These are phyloP conservation scores for Gymnopithys bicolor DNA, from an alignment of 2,797 vertebrate species.

Conservation along the genomic window DNA sequence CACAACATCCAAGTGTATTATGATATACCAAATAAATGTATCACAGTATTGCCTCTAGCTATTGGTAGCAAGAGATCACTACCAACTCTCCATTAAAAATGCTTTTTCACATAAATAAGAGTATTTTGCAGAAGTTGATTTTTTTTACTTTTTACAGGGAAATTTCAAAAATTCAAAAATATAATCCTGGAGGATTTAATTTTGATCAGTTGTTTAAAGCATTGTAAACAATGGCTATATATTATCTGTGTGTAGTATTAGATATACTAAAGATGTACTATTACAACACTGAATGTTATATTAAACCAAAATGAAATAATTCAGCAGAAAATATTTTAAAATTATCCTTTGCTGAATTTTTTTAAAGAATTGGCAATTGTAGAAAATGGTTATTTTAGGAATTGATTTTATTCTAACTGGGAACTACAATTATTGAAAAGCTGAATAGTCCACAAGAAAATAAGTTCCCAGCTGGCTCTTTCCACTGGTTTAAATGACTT, in stretches of 20 bases:
- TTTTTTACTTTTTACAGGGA: neutral
- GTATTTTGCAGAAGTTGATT: neutral
- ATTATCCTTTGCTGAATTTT: neutral
- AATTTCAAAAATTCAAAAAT: slow-evolving; percentile 17
- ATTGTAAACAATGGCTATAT: neutral
- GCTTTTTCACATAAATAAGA: neutral
- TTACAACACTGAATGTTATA: neutral
- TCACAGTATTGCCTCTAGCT: neutral
- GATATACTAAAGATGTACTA: neutral
- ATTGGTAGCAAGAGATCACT: neutral
- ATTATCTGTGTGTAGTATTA: neutral
- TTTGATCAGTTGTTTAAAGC: neutral
- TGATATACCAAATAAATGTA: neutral
- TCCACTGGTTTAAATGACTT: neutral
- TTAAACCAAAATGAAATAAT: neutral
- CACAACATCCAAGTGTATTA: neutral
- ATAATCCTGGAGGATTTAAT: neutral
- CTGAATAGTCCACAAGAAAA: neutral
- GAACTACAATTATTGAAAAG: neutral
- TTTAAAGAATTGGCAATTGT: neutral
- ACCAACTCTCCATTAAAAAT: neutral
- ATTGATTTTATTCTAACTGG: neutral
- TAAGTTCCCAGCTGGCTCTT: neutral
- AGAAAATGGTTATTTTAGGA: neutral
- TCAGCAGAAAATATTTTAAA: neutral